These are phyloP conservation scores for Ephestia elutella DNA, from an alignment of 1,140 invertebrate species.

Conservation along the genomic window DNA sequence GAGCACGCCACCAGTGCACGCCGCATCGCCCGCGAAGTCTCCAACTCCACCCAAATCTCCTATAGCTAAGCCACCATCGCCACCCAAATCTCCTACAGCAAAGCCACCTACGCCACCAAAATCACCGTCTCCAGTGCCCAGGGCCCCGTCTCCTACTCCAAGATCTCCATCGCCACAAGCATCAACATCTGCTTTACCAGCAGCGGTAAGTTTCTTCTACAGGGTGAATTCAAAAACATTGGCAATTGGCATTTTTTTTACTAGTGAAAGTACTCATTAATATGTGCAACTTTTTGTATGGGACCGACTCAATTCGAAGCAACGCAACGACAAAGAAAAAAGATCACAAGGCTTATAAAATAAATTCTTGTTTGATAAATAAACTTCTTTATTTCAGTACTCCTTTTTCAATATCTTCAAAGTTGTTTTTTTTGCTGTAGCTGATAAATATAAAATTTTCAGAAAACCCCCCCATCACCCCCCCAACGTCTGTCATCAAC, in stretches of 20 bases:
- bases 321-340: too few species aligned
- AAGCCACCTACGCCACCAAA: not conserved
- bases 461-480: slow-evolving; percentile 24
- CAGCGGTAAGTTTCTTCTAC: slow-evolving; percentile 11
- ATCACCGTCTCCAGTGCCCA: slow-evolving; percentile 6
- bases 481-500: slow-evolving; percentile 39
- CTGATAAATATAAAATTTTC: not conserved
- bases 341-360: too few species aligned
- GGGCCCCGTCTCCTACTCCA: slow-evolving; percentile 14
- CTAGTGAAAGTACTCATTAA: too few species aligned
- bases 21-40: slow-evolving; percentile 9
- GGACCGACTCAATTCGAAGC: too few species aligned
- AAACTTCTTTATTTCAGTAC: too few species aligned
- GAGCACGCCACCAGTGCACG: slow-evolving; percentile 38
- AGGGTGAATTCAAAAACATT: too few species aligned
- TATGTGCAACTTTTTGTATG: too few species aligned
- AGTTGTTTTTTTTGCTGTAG: too few species aligned
- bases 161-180: slow-evolving; percentile 22
- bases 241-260: too few species aligned
- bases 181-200: slow-evolving; percentile 16
- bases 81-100: slow-evolving; percentile 13
- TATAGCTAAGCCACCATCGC: slow-evolving; percentile 10
- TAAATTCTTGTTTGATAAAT: too few species aligned
- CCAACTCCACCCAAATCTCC: slow-evolving; percentile 17
- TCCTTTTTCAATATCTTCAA: too few species aligned